Evolutionary conservation across 2,888 invertebrate genomes (phyloP).

Genomic region (Netelia virgata): DNA sequence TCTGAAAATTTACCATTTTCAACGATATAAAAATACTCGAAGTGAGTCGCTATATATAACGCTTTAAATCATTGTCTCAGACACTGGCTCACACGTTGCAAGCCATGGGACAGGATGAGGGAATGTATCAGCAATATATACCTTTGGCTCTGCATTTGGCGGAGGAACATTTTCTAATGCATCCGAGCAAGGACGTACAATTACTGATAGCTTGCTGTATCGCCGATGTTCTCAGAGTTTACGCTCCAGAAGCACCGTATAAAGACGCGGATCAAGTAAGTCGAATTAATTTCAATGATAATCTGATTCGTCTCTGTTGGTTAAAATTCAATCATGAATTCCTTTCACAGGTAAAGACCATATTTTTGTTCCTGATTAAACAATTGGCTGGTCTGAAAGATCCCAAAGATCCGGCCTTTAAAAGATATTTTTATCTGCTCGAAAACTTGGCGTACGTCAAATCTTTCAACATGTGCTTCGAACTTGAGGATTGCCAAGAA

Average conservation of each 20-base stretch:
- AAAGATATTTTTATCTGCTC: conserved; percentile 97
- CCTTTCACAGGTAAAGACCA: conserved; percentile 87
- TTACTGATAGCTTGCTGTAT: conserved; percentile 98
- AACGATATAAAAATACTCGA: neutral
- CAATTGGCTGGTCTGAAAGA: conserved; percentile 97
- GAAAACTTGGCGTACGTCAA: conserved; percentile 99
- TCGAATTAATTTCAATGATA: conserved; percentile 78
- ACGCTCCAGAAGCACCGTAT: conserved; percentile 99
- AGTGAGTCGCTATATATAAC: neutral
- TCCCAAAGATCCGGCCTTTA: conserved; percentile 98
- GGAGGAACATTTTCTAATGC: conserved; percentile 96
- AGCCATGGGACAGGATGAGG: conserved; percentile 98
- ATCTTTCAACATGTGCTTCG: conserved; percentile 99
- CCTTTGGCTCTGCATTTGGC: conserved; percentile 96
- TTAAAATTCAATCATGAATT: conserved; percentile 7
- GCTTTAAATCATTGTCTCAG: conserved; percentile 83
- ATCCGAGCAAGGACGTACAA: conserved; percentile 96
- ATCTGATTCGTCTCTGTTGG: neutral
- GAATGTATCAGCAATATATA: conserved; percentile 95
- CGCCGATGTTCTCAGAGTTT: conserved; percentile 97
- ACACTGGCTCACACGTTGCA: conserved; percentile 97
- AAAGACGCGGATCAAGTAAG: conserved; percentile 97
- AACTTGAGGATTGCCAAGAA: conserved; percentile 98
- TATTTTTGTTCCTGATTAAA: conserved; percentile 97
- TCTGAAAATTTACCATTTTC: conserved; percentile 6